Base-by-base conservation (phyloP, 1,140 invertebrate genomes). In the Zelostemma sp. region DNA sequence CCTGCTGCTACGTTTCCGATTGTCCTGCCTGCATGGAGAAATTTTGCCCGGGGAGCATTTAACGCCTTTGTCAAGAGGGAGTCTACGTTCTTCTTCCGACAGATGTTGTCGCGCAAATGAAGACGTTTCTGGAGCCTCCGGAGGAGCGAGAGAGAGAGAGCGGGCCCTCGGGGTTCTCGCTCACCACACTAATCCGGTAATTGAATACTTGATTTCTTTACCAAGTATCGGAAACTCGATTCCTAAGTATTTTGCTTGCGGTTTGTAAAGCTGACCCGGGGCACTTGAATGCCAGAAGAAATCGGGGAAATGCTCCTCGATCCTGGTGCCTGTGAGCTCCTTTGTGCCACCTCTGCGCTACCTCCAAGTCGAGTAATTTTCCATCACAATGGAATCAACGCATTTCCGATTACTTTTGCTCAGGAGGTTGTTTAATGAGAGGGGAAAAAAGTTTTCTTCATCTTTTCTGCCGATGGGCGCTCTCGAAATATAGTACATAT, bases 91-190 rank as follows among this genome's bases (percentile, higher is more conserved):
- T 28, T 3, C 11, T 11, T 9, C 19, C 53, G 71, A 72, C 75
- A 77, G 75, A 63, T 77, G 75, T 69, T 73, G 62, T 54, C 56
- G 54, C 58, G 53, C 56, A 33, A 57, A 72, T 72, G 49, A 65
- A 74, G 58, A 74, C 60, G 56, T 73, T 12, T 47, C 47, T 21
- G 54, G 5, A 11, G 35, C 1, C 16, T 47, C 47, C 25, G 54
- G 5, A 11, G 35, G n/a, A 40, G 35, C 14, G 35, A 40, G 35
- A 40, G 35, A 12, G n/a, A 40, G 11, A 40, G 11, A 40, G 35
- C 35, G 11, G 62, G 56, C 53, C 62, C 46, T 63, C 55, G 46
- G 47, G 41, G 33, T 31, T 51, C 28, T 63, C 57, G 56, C 48
- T 61, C 60, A 58, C 35, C 56, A 43, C 55, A 45, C 49, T 77